Conservation (phyloP, 2,797 vertebrate genomes). For the Myotis pilosus region DNA sequence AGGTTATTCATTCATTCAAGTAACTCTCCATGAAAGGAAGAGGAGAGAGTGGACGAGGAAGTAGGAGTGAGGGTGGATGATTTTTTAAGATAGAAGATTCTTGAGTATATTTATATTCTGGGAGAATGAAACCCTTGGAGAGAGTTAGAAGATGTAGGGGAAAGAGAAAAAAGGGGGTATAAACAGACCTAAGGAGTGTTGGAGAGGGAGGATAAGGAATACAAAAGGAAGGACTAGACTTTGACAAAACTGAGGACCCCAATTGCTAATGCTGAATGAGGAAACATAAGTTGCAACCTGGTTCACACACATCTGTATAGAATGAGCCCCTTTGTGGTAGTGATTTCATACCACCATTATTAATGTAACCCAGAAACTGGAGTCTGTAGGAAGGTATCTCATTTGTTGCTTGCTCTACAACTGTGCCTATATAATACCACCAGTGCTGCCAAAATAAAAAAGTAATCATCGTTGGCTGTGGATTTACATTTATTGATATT, state of each 20-base stretch:
- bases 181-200: accelerated
- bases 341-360: background rate
- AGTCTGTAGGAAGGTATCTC: background rate
- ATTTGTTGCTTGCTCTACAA: background rate
- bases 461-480: background rate
- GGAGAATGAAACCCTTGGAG: background rate
- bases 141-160: background rate
- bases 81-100: background rate
- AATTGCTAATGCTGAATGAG: background rate
- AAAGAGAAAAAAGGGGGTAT: background rate
- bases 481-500: constrained; percentile 50
- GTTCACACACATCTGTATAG: background rate
- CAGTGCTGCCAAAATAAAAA: background rate
- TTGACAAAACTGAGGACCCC: background rate
- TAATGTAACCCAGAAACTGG: background rate
- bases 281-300: background rate
- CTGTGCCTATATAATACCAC: background rate
- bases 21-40: background rate
- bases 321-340: background rate
- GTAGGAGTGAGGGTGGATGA: background rate
- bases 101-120: background rate
- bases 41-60: background rate
- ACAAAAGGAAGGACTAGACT: background rate
- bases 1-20: background rate
- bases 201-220: background rate